Percentiles rank a stretch among this genome's conserved stretches.
These are phyloP conservation scores for Gallinago media DNA, from an alignment of 2,113 vertebrate species.

Conservation along the genomic window DNA sequence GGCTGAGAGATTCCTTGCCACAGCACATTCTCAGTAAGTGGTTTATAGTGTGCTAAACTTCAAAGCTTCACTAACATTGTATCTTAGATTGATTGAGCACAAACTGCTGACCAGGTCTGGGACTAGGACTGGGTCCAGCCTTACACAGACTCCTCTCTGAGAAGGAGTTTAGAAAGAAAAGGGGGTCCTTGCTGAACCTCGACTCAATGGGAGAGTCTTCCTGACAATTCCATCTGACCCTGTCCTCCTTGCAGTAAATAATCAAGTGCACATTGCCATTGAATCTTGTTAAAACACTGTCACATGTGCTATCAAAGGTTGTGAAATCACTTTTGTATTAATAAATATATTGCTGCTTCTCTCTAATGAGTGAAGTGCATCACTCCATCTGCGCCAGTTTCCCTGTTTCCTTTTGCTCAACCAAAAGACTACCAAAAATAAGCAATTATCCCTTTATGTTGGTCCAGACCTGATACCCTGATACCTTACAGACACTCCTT, in stretches of 20 bases:
- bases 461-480: not conserved
- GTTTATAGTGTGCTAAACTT: not conserved
- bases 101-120: not conserved
- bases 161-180: not conserved
- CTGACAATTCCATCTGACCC: no score
- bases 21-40: not conserved
- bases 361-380: no score
- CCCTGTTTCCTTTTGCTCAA: no score
- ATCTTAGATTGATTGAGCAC: not conserved
- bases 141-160: not conserved
- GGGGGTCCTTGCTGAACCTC: not conserved
- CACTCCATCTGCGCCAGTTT: no score
- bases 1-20: not conserved
- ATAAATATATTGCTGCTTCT: no score
- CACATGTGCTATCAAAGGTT: no score
- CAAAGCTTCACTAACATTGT: not conserved
- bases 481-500: not conserved
- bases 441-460: not conserved
- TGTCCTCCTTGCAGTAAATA: no score
- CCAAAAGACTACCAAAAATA: not conserved
- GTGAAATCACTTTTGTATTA: no score
- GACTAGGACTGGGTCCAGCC: not conserved
- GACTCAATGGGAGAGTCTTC: no score
- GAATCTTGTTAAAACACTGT: no score
- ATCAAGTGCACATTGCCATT: no score